Conservation (phyloP, 2,113 vertebrate genomes). For the Calyptomena viridis region DNA sequence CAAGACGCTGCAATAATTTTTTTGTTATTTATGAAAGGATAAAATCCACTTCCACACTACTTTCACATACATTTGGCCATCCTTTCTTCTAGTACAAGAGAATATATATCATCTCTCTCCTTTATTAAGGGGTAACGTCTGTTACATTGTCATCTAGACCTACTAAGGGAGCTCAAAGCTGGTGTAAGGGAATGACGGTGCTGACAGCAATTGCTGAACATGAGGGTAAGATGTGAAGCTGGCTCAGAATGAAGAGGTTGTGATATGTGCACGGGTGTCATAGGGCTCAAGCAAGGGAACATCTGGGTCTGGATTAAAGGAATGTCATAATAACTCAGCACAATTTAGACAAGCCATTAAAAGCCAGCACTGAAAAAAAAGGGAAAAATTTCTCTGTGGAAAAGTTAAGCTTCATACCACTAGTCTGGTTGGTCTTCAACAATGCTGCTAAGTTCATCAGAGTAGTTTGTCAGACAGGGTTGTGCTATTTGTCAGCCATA, state of each 20-base stretch:
- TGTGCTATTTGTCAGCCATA: not conserved
- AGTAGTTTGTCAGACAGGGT: not conserved
- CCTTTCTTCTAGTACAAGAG: not conserved
- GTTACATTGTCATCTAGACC: not conserved
- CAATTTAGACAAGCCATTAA: not conserved
- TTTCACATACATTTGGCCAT: not conserved
- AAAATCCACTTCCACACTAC: not conserved
- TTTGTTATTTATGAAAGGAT: not conserved
- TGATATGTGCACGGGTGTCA: not conserved
- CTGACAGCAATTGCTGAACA: not conserved
- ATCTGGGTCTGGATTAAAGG: not conserved
- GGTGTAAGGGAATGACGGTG: not conserved
- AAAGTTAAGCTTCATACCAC: not conserved
- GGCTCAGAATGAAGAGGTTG: not conserved
- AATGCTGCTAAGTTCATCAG: not conserved
- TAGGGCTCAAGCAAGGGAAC: not conserved
- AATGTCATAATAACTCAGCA: slow-evolving; percentile 10
- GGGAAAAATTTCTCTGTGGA: not conserved
- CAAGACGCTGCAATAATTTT: not conserved
- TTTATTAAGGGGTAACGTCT: not conserved
- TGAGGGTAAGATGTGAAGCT: not conserved
- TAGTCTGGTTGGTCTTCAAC: not conserved
- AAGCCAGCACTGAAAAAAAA: not conserved
- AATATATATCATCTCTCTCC: not conserved
- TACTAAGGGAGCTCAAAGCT: not conserved